These are phyloP conservation scores for Lepidurus couesii DNA, from an alignment of 1,140 invertebrate genomes.

Conservation along the genomic window DNA sequence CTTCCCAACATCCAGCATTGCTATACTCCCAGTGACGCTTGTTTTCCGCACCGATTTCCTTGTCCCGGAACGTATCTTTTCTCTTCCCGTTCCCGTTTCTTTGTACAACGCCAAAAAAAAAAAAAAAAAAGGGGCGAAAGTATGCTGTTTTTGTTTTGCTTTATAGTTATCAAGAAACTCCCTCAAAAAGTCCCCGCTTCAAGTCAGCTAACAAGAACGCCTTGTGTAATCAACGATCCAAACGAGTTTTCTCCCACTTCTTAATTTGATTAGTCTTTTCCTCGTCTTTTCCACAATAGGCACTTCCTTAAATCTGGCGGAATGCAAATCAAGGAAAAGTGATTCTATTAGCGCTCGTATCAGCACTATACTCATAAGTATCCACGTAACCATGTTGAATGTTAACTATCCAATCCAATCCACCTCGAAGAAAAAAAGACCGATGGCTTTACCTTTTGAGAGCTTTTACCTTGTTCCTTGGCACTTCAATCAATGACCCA, in stretches of 20 bases:
- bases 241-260: no score
- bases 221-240: no score
- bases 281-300: no score
- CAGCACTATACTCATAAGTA: no score
- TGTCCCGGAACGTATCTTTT: background rate
- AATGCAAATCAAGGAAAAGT: no score
- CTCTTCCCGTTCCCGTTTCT: background rate
- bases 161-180: background rate
- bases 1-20: background rate
- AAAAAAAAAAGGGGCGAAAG: background rate
- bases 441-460: background rate
- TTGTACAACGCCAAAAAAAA: background rate
- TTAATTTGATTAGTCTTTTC: no score
- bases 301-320: no score
- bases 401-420: no score
- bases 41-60: background rate
- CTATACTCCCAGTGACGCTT: background rate
- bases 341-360: no score
- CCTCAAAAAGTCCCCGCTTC: background rate
- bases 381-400: no score
- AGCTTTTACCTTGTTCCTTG: background rate
- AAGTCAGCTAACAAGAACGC: background rate
- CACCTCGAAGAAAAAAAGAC: background rate
- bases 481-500: background rate
- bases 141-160: background rate